Conservation (phyloP, 2,113 vertebrate genomes). For the Oryzias woworae region DNA sequence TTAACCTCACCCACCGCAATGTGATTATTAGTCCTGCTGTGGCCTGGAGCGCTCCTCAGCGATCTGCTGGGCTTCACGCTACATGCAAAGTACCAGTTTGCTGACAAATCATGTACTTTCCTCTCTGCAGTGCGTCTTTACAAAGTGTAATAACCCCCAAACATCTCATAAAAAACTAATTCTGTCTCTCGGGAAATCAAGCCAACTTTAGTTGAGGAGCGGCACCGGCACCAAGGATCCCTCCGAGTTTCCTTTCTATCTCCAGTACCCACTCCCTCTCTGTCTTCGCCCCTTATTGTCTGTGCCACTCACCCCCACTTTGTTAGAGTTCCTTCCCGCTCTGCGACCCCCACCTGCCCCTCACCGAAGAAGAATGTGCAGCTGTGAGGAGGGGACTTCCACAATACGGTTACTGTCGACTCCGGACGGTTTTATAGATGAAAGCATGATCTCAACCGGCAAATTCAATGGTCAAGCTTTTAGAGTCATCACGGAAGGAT, state of each 20-base stretch:
- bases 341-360: constrained; percentile 31
- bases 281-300: constrained; percentile 15
- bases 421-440: constrained; percentile 33
- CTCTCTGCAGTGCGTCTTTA: constrained; percentile 31
- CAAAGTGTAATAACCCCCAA: constrained; percentile 30
- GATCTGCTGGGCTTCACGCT: constrained; percentile 37
- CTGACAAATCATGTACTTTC: constrained; percentile 65
- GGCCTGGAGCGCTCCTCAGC: constrained; percentile 34
- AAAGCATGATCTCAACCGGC: constrained; percentile 26
- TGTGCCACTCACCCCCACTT: constrained; percentile 22
- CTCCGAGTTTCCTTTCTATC: constrained; percentile 41
- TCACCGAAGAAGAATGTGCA: constrained; percentile 32
- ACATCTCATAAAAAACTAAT: constrained; percentile 64
- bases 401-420: constrained; percentile 40
- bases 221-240: constrained; percentile 52
- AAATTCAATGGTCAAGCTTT: constrained; percentile 49
- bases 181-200: constrained; percentile 61
- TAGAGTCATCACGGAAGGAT: constrained; percentile 34
- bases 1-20: constrained; percentile 20
- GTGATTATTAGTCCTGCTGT: constrained; percentile 28
- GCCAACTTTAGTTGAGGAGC: constrained; percentile 36
- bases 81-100: constrained; percentile 38
- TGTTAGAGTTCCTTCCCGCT: background rate
- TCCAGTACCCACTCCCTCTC: constrained; percentile 10
- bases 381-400: constrained; percentile 20